Base-by-base conservation (phyloP, 2,888 invertebrate genomes). In the Ametastegia equiseti region DNA sequence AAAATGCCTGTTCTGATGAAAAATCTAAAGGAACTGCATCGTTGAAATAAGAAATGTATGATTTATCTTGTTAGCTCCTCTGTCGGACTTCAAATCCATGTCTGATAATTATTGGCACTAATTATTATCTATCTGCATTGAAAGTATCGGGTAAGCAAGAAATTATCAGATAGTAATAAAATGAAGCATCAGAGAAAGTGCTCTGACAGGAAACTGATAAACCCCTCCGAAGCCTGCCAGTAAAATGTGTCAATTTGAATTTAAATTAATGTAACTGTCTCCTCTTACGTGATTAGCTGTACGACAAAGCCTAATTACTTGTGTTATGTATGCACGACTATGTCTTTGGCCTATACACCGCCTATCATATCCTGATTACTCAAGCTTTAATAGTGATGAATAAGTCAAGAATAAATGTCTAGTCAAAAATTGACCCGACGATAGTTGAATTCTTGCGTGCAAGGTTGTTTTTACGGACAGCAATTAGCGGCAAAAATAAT, bases 161-260 rank as follows among this genome's bases (percentile, higher is more conserved):
- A 50, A 19, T 54, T 54, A 54, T 33, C 19, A 5, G 75, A 75
- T 50, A 54, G 33, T 36, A 54, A 30, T 13, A n/a, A 11, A 33
- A 19, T 50, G 15, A 75, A 75, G 36, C 54, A 54, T 75, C 54
- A 50, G 75, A 50, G 54, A 75, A 54, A 54, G n/a, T n/a, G n/a
- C 54, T 75, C 63, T 63, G 60, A 33, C 75, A 69, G 39, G 47
- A 47, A 13, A 75, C 47, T 75, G 23, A 78, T 27, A 23, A 23
- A 60, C 78, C 63, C 63, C 78, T 78, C 63, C 63, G 6, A 60
- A 45, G 63, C 78, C 78, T 78, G 78, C 78, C 78, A 78, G 63
- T 78, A 63, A 45, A 78, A 78, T 78, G 78, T 78, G 78, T 78
- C 78, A 78, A 78, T 78, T 78, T 78, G 27, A 63, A 60, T 78